Evolutionary conservation across 2,797 vertebrate species (phyloP), one percentile per base, ranked within the genome.

Genomic region (Alcedo quadribrachys): DNA sequence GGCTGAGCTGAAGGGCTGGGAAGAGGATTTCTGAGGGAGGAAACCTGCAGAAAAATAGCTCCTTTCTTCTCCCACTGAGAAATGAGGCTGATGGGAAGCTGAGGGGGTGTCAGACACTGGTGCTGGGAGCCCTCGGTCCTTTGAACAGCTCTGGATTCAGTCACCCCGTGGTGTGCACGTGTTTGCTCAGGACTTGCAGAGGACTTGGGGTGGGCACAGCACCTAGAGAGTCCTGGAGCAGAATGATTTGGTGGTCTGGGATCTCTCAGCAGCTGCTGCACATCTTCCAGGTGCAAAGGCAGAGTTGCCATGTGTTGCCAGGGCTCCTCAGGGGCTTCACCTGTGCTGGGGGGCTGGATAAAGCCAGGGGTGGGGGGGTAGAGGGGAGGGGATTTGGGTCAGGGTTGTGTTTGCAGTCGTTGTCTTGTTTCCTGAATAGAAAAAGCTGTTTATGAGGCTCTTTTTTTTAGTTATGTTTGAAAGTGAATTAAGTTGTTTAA

Each of bases 91-190:
- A 53, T 9, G 62, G 62, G 70, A 69, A 81, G 22, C 43, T 5
- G 43, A 20, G 30, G 45, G 45, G 10, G 28, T 50, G 40, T 28
- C 57, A 61, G 67, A 15, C 24, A 3, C 12, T 8, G 50, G 27
- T 18, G 37, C 7, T 5, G 20, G 4, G 6, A 40, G 35, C n/a
- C 51, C 22, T 53, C 48, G 62, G 24, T 12, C 45, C 45, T 13
- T 0, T 5, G 57, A 25, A 25, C 68, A 54, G 20, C 10, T 16
- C 40, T 0, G 0, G 42, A 37, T 18, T n/a, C 15, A 0, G 6
- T 57, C 4, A 2, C 32, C 62, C 80, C 20, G 5, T 3, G 21
- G 9, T 5, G 8, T 6, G 22, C 19, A 19, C 0, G 1, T 17
- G 4, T 53, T 68, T 57, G 30, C 46, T 28, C 22, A 32, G 74